Evolutionary conservation across 2,113 vertebrate genomes (phyloP).

Genomic region (Phyllostomus hastatus): DNA sequence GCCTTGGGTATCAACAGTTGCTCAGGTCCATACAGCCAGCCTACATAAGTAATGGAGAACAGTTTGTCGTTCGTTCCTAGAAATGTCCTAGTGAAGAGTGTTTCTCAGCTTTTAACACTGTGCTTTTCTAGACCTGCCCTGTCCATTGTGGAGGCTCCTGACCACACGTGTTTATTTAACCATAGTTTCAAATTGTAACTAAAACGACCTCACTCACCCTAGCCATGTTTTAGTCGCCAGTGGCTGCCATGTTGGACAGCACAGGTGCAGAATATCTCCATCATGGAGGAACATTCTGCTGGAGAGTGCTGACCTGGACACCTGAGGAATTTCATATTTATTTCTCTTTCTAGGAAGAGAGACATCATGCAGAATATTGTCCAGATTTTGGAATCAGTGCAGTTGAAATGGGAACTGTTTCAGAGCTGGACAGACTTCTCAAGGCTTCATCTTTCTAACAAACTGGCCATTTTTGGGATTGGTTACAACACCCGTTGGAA

Average conservation of each 20-base stretch:
- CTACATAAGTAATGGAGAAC: not conserved
- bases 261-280: not conserved
- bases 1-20: not conserved
- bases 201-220: not conserved
- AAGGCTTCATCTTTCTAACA: conserved; percentile 96
- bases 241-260: not conserved
- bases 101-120: not conserved
- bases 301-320: not conserved
- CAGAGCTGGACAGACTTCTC: conserved; percentile 99
- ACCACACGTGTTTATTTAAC: not conserved
- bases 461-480: conserved; percentile 97
- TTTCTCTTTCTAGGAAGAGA: conserved; percentile 81
- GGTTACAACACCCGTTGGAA: conserved; percentile 98
- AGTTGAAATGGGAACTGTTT: conserved; percentile 97
- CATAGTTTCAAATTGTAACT: not conserved
- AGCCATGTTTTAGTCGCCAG: not conserved
- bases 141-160: not conserved
- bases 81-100: not conserved
- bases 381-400: conserved; percentile 95
- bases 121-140: not conserved
- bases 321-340: conserved; percentile 26
- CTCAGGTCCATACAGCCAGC: not conserved
- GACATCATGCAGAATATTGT: conserved; percentile 95
- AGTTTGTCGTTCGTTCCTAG: conserved; percentile 13
- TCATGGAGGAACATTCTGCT: not conserved